phyloP scores from a whole-genome alignment of 92 coral and sea anemone genomes.

The Paragorgia papillata region DNA sequence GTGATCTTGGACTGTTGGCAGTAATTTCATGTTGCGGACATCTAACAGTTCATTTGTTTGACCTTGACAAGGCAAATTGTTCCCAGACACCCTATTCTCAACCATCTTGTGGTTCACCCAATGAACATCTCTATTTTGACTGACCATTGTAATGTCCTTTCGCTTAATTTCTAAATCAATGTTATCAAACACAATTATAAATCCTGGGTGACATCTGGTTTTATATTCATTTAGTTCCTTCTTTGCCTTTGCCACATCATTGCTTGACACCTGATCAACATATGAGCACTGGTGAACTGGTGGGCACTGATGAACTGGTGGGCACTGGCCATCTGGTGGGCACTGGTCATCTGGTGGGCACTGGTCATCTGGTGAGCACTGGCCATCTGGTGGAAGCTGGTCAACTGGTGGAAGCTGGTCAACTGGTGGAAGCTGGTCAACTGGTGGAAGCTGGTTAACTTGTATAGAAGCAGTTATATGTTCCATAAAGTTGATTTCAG shows the following conservation, averaged over 20 bases:
- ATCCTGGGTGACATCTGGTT: slow-evolving; percentile 39
- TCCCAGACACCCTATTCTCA: slow-evolving; percentile 37
- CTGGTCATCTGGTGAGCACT: too few species aligned
- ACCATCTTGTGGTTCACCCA: slow-evolving; percentile 56
- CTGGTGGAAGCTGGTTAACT: too few species aligned
- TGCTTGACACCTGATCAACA: neutral
- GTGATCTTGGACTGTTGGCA: slow-evolving; percentile 52
- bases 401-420: too few species aligned
- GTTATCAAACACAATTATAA: slow-evolving; percentile 45
- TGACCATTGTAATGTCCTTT: slow-evolving; percentile 46
- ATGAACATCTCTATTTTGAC: slow-evolving; percentile 35
- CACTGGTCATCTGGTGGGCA: too few species aligned
- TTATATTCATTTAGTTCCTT: neutral
- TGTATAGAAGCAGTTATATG: slow-evolving; percentile 3
- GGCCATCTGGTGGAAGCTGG: too few species aligned
- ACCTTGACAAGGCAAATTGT: slow-evolving; percentile 27
- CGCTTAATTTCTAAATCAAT: slow-evolving; percentile 22
- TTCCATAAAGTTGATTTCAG: neutral
- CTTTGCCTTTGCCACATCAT: neutral
- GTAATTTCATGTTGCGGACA: slow-evolving; percentile 58
- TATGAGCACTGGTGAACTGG: too few species aligned
- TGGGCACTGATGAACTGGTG: too few species aligned
- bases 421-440: too few species aligned
- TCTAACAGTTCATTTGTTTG: slow-evolving; percentile 43
- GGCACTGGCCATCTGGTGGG: too few species aligned